A percentile compares a stretch with the other conserved stretches of the same genome.
phyloP scores from a whole-genome alignment of 2,797 vertebrate genomes.

The Takifugu rubripes region DNA sequence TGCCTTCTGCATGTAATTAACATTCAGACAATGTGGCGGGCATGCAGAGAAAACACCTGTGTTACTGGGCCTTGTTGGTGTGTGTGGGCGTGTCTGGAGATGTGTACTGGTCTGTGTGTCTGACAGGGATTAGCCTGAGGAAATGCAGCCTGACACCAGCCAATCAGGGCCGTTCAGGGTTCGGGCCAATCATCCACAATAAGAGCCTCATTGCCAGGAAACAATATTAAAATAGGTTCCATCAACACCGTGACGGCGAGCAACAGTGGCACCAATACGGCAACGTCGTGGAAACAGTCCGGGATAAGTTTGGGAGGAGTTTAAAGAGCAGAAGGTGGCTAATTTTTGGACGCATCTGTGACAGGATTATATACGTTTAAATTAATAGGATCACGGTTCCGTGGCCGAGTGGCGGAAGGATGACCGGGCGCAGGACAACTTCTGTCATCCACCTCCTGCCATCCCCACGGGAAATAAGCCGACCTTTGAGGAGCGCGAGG shows the following conservation, averaged over 20 bases:
- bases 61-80: slow-evolving; percentile 34
- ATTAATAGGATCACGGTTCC: too few relatives aligned
- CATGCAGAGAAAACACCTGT: slow-evolving; percentile 72
- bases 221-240: slow-evolving; percentile 27
- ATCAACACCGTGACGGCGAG: slow-evolving; percentile 11
- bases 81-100: slow-evolving; percentile 43
- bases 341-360: too few relatives aligned
- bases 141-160: slow-evolving; percentile 55
- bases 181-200: slow-evolving; percentile 41
- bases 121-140: slow-evolving; percentile 50
- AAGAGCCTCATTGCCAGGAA: slow-evolving; percentile 37
- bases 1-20: slow-evolving; percentile 78
- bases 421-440: too few relatives aligned
- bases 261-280: neutral
- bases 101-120: slow-evolving; percentile 29
- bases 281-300: too few relatives aligned
- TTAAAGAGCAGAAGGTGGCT: too few relatives aligned
- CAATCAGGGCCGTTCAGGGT: slow-evolving; percentile 47
- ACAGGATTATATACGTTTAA: too few relatives aligned
- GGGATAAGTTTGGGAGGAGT: too few relatives aligned
- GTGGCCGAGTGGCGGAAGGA: too few relatives aligned
- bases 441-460: too few relatives aligned
- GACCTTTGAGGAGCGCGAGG: slow-evolving; percentile 10
- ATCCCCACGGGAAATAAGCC: neutral
- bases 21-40: slow-evolving; percentile 77